Percentiles rank a stretch among this genome's conserved stretches.
Conservation (phyloP, 37 sponge, comb jelly and placozoan species). For the Cliona cf. orientalis region DNA sequence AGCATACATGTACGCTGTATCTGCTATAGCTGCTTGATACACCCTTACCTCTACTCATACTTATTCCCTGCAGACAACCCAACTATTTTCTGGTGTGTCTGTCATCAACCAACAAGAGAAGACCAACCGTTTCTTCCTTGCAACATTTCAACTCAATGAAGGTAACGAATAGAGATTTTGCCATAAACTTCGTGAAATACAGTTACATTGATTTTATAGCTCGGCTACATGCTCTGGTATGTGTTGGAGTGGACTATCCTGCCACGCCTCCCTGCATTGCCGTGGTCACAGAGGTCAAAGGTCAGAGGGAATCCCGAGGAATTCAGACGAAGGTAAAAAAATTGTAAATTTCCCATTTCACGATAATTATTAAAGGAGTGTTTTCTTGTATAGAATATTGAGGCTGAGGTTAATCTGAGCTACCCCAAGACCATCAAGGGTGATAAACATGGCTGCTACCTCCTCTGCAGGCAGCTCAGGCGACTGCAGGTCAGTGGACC, state of each 20-base stretch:
- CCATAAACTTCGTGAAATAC: not conserved
- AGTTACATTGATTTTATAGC: slow-evolving; percentile 1
- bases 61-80: not conserved
- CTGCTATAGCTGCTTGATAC: not conserved
- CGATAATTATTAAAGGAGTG: not conserved
- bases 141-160: slow-evolving; percentile 52
- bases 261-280: slow-evolving; percentile 48
- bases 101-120: slow-evolving; percentile 65
- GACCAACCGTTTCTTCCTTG: slow-evolving; percentile 64
- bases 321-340: slow-evolving; percentile 54
- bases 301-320: slow-evolving; percentile 32
- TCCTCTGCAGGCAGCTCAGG: slow-evolving; percentile 45
- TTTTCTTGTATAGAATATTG: slow-evolving; percentile 48
- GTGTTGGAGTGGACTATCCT: slow-evolving; percentile 56
- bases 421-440: slow-evolving; percentile 34
- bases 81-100: slow-evolving; percentile 46
- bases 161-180: slow-evolving; percentile 27
- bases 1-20: not conserved
- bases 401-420: slow-evolving; percentile 75
- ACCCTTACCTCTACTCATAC: not conserved
- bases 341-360: not conserved
- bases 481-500: slow-evolving; percentile 46
- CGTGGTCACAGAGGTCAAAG: slow-evolving; percentile 32
- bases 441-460: slow-evolving; percentile 30
- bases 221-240: slow-evolving; percentile 48